These are phyloP conservation scores for Flexamia atlantica DNA, from an alignment of 2,888 invertebrate genomes.

Conservation along the genomic window DNA sequence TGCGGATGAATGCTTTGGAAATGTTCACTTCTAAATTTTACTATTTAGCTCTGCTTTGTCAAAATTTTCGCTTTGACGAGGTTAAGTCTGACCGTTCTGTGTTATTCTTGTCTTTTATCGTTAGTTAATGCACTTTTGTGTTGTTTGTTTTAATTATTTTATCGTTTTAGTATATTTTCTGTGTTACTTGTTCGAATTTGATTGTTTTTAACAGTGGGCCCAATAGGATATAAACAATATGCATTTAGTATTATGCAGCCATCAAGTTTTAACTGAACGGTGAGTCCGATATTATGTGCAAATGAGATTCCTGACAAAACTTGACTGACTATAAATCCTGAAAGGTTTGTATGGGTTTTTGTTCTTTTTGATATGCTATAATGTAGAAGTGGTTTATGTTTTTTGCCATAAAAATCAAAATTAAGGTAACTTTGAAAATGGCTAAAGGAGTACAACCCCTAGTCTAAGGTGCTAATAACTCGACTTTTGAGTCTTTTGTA, in stretches of 20 bases:
- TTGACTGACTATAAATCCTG: background rate
- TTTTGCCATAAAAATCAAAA: too few relatives aligned
- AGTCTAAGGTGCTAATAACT: too few relatives aligned
- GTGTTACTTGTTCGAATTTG: background rate
- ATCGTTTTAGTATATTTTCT: conserved; percentile 16
- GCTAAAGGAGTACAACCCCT: too few relatives aligned
- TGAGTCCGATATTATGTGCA: too few relatives aligned
- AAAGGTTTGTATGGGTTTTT: conserved; percentile 10
- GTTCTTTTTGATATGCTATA: too few relatives aligned
- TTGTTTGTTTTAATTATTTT: conserved; percentile 6
- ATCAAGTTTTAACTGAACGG: too few relatives aligned
- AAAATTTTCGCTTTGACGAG: conserved; percentile 25
- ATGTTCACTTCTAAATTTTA: conserved; percentile 33
- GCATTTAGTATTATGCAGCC: too few relatives aligned
- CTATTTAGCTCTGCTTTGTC: conserved; percentile 16
- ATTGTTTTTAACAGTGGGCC: conserved; percentile 4
- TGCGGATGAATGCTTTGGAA: conserved; percentile 30
- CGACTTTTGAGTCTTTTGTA: too few relatives aligned
- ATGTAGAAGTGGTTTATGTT: too few relatives aligned
- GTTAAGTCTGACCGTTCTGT: conserved; percentile 49
- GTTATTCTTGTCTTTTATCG: conserved; percentile 24
- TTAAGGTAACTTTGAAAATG: too few relatives aligned
- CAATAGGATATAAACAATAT: too few relatives aligned
- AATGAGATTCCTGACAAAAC: too few relatives aligned
- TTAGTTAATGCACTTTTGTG: conserved; percentile 41